phyloP scores from a whole-genome alignment of 2,797 vertebrate species.

The Basileuterus tristriatus region DNA sequence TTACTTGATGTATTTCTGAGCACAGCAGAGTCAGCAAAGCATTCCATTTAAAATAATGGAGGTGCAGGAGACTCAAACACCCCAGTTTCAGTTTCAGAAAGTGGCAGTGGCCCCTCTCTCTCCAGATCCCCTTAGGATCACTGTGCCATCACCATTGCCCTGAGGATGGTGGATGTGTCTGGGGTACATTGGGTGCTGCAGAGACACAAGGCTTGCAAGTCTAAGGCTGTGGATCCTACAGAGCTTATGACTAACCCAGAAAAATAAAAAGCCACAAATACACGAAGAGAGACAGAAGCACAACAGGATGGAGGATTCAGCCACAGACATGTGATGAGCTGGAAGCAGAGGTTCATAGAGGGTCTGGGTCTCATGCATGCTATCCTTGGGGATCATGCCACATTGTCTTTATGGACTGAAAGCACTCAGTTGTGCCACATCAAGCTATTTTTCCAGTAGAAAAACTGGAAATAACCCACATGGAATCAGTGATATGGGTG shows the following conservation, averaged over 20 bases:
- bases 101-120: neutral
- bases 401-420: neutral
- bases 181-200: neutral
- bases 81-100: neutral
- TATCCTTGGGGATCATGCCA: neutral
- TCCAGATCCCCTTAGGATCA: neutral
- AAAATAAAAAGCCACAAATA: neutral
- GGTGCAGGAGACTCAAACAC: neutral
- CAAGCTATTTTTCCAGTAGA: neutral
- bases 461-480: neutral
- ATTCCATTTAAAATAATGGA: neutral
- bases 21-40: neutral
- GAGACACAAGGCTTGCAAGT: neutral
- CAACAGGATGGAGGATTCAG: neutral
- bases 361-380: neutral
- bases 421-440: neutral
- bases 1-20: neutral
- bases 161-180: neutral
- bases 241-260: neutral
- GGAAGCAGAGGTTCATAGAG: neutral
- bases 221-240: neutral
- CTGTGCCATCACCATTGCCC: neutral
- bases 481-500: neutral
- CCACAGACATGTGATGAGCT: neutral
- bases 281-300: neutral